Evolutionary conservation across 1,140 invertebrate genomes (phyloP), one percentile per base, ranked within the genome.

Genomic region (Hyposmocoma kahamanoa): DNA sequence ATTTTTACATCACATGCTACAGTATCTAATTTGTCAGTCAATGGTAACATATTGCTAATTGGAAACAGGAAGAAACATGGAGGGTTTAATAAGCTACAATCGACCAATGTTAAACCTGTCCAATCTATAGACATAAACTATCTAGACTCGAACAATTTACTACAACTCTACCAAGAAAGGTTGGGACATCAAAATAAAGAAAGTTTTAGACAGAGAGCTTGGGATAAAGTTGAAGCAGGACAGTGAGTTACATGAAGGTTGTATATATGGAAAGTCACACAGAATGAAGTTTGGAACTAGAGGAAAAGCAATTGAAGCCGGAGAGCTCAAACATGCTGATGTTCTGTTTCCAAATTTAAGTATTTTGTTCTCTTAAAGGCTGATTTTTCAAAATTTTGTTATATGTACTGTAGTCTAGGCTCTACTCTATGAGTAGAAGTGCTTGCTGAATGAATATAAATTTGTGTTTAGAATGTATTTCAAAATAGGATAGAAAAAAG

Each of bases 191-290:
- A 46, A 21, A 32, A 32, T 32, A 5, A 41, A 20, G n/a, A 20
- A 49, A n/a, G 17, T 26, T 11, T 2, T 49, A 26, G 13, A 49
- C 18, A 38, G 19, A 42, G 34, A 49, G 13, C 18, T 49, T 15
- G 47, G 22, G 20, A 47, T 59, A 22, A 47, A 41, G 10, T 30
- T 34, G 10, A 26, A 42, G 24, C 8, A 4, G 10, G 18, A 45
- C 47, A 22, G 43, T 20, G 22, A 43, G 18, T 15, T 59, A 53
- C 43, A 41, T 53, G 41, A 43, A 38, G 42, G 46, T 41, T 43
- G 48, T 51, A 32, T 63, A 32, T 43, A 50, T 47, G 56, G 61
- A 49, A 50, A 53, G n/a, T 20, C 56, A 20, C 46, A 60, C 47
- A 24, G 56, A 47, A 34, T 46, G 22, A 41, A 43, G 41, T 32